A percentile compares a stretch with the other conserved stretches of the same genome.
Conservation (phyloP, 2,888 invertebrate species). For the Drosophila mayaguana region DNA sequence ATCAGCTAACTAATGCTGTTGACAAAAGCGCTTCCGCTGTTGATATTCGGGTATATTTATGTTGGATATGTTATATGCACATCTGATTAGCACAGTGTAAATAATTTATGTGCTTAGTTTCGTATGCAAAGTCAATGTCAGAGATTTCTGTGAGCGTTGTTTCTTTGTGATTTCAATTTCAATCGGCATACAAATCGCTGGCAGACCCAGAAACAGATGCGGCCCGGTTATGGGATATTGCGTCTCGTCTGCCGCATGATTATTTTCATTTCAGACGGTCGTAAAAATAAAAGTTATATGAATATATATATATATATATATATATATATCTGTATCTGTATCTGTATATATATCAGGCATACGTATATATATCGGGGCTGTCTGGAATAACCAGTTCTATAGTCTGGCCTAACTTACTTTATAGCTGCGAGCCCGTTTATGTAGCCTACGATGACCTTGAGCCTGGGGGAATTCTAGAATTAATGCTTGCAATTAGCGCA, state of each 20-base stretch:
- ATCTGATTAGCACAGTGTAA: constrained; percentile 40
- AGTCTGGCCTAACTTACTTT: not conserved
- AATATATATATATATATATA: not conserved
- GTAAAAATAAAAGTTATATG: constrained; percentile 9
- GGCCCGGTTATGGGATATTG: constrained; percentile 18
- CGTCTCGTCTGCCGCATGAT: constrained; percentile 22
- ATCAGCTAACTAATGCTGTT: not conserved
- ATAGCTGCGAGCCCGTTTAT: not conserved
- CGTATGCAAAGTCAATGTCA: constrained; percentile 41
- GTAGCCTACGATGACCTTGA: constrained; percentile 20
- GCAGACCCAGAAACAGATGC: constrained; percentile 40
- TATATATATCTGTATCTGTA: not conserved
- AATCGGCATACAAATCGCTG: constrained; percentile 36
- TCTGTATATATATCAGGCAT: not conserved
- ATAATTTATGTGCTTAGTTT: constrained; percentile 34
- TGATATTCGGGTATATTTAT: not conserved
- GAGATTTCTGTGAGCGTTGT: constrained; percentile 19
- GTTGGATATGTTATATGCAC: not conserved
- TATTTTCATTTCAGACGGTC: constrained; percentile 10
- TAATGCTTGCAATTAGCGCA: constrained; percentile 37
- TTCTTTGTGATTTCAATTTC: constrained; percentile 28
- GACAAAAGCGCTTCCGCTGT: constrained; percentile 21
- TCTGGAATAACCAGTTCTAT: constrained; percentile 32
- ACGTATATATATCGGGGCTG: not conserved
- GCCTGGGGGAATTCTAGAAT: constrained; percentile 17